Conservation (phyloP, 2,888 invertebrate species). For the Trypoxylon attenuatum region DNA sequence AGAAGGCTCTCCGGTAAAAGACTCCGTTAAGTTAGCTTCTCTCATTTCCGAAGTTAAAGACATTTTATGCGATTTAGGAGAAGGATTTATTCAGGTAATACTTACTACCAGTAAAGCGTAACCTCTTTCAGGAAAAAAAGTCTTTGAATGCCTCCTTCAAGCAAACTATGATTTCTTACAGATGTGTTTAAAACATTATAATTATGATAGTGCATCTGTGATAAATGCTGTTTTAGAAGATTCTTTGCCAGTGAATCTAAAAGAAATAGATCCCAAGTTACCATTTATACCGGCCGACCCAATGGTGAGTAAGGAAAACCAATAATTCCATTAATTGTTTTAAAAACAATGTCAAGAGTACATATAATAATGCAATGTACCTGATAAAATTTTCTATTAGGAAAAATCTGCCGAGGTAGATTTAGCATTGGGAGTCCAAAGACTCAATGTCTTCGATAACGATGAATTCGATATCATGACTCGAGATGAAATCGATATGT, state of each 20-base stretch:
- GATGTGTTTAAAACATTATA: slow-evolving; percentile 85
- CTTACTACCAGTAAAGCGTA: too few species aligned
- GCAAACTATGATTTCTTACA: too few species aligned
- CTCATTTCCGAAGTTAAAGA: slow-evolving; percentile 83
- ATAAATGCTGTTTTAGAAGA: slow-evolving; percentile 90
- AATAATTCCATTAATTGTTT: neutral
- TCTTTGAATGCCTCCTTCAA: too few species aligned
- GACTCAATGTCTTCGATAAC: slow-evolving; percentile 83
- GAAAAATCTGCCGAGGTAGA: slow-evolving; percentile 53
- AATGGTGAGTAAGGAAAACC: too few species aligned
- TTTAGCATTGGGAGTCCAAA: slow-evolving; percentile 63
- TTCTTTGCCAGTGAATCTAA: slow-evolving; percentile 77
- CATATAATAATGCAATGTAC: neutral
- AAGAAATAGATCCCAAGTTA: slow-evolving; percentile 61
- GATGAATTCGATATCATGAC: slow-evolving; percentile 88
- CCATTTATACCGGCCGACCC: slow-evolving; percentile 78
- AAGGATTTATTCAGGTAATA: slow-evolving; percentile 80
- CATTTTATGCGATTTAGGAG: slow-evolving; percentile 88
- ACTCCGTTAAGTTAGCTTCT: slow-evolving; percentile 59
- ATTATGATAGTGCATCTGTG: slow-evolving; percentile 84
- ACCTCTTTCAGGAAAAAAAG: too few species aligned
- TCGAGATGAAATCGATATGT: slow-evolving; percentile 76
- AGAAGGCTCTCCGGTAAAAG: slow-evolving; percentile 13
- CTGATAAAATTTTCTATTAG: slow-evolving; percentile 30
- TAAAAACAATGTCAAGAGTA: too few species aligned